phyloP scores from a whole-genome alignment of 2,888 invertebrate species.

The Drosophila borealis region DNA sequence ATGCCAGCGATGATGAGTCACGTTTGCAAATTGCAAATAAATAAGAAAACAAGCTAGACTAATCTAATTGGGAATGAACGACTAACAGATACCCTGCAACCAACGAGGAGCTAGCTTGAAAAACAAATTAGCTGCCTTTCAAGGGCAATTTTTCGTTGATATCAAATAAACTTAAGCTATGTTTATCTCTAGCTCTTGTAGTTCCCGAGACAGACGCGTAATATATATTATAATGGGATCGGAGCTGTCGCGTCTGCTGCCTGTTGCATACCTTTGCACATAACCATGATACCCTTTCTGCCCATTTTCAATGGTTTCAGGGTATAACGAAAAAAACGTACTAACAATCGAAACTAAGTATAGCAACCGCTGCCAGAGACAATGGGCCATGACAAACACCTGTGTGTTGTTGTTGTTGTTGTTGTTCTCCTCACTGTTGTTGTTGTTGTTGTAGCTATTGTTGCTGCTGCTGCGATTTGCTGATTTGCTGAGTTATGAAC shows the following conservation, averaged over 20 bases:
- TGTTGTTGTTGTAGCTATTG: slow-evolving; percentile 11
- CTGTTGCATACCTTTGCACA: background rate
- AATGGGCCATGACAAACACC: slow-evolving; percentile 58
- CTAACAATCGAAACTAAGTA: slow-evolving; percentile 38
- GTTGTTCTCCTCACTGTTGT: background rate
- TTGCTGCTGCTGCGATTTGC: slow-evolving; percentile 12
- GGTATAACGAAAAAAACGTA: slow-evolving; percentile 5
- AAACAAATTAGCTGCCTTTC: no score
- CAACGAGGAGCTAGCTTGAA: no score
- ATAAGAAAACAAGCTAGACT: background rate
- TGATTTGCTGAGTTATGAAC: slow-evolving; percentile 50
- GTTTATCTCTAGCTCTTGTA: no score
- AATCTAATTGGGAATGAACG: background rate
- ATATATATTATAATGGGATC: no score
- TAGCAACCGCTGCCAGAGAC: slow-evolving; percentile 34
- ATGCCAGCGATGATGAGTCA: slow-evolving; percentile 54
- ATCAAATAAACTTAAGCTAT: no score
- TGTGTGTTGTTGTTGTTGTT: slow-evolving; percentile 13
- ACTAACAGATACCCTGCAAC: background rate
- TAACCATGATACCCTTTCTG: background rate
- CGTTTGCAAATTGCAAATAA: slow-evolving; percentile 37
- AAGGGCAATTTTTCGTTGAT: no score
- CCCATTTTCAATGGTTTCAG: background rate
- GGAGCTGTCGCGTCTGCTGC: no score
- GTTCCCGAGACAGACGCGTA: no score